Evolutionary conservation across 2,113 vertebrate genomes (phyloP).

Genomic region (Boulengeromyrus knoepffleri): DNA sequence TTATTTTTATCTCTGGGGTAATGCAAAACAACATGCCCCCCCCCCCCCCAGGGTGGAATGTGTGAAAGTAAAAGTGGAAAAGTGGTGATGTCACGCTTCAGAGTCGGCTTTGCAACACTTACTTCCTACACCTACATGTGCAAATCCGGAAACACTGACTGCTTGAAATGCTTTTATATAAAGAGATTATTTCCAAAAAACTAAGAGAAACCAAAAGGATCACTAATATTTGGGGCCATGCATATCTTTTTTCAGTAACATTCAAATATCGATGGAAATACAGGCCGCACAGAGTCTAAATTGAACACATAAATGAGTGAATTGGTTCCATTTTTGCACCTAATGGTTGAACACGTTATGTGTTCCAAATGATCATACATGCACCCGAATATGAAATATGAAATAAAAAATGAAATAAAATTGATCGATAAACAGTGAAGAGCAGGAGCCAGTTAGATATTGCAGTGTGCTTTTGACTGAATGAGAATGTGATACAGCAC

Average conservation of each 20-base stretch:
- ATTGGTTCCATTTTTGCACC: not conserved
- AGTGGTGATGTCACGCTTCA: not conserved
- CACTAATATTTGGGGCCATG: not conserved
- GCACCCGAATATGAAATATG: not conserved
- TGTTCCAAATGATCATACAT: not conserved
- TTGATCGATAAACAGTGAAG: not conserved
- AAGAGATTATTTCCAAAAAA: not conserved
- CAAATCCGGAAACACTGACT: not conserved
- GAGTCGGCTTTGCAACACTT: not conserved
- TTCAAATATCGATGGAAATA: not conserved
- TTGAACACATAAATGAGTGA: not conserved
- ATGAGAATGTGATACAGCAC: not conserved
- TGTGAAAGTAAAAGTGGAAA: not conserved
- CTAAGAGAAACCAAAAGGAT: not conserved
- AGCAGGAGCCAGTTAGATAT: not conserved
- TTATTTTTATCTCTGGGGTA: not conserved
- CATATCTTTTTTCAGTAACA: not conserved
- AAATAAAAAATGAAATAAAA: not conserved
- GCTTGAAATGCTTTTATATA: not conserved
- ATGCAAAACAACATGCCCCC: not conserved
- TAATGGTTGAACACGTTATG: not conserved
- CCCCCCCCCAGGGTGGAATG: not conserved
- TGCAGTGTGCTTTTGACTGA: not conserved
- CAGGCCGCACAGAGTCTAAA: not conserved
- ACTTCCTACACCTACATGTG: not conserved